Evolutionary conservation across 2,113 vertebrate genomes (phyloP).

Genomic region (Coregonus clupeaformis): DNA sequence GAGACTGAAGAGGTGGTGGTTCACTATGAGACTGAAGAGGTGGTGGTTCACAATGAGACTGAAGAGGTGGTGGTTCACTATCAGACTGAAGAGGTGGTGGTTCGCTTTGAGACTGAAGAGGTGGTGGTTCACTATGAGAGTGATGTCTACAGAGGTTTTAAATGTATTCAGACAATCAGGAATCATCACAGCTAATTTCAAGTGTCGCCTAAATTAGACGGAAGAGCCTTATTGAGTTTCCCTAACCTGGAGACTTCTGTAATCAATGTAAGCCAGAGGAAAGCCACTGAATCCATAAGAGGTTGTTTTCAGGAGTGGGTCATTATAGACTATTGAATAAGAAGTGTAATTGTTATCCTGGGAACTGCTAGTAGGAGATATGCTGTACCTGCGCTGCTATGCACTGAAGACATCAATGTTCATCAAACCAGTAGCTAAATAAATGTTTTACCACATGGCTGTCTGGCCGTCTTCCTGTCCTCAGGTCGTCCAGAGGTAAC

Average conservation of each 20-base stretch:
- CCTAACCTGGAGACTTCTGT: slow-evolving; percentile 44
- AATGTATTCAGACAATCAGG: slow-evolving; percentile 53
- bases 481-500: slow-evolving; percentile 38
- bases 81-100: too few relatives aligned
- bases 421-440: background rate
- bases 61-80: too few relatives aligned
- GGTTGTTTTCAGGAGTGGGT: slow-evolving; percentile 28
- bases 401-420: background rate
- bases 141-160: slow-evolving; percentile 33
- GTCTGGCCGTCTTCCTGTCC: slow-evolving; percentile 38
- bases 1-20: too few relatives aligned
- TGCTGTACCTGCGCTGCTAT: slow-evolving; percentile 5
- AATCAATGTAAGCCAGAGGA: slow-evolving; percentile 57
- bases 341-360: slow-evolving; percentile 1
- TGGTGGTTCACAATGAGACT: too few relatives aligned
- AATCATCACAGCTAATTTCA: slow-evolving; percentile 59
- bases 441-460: slow-evolving; percentile 13
- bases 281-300: slow-evolving; percentile 32
- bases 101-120: too few relatives aligned
- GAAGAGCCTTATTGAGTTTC: slow-evolving; percentile 54
- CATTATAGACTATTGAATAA: slow-evolving; percentile 20
- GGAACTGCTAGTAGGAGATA: background rate
- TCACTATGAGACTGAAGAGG: too few relatives aligned
- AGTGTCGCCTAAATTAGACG: slow-evolving; percentile 49
- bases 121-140: background rate